Percentiles rank a stretch among this genome's conserved stretches.
phyloP scores from a whole-genome alignment of 2,797 vertebrate species.

The Anableps anableps region DNA sequence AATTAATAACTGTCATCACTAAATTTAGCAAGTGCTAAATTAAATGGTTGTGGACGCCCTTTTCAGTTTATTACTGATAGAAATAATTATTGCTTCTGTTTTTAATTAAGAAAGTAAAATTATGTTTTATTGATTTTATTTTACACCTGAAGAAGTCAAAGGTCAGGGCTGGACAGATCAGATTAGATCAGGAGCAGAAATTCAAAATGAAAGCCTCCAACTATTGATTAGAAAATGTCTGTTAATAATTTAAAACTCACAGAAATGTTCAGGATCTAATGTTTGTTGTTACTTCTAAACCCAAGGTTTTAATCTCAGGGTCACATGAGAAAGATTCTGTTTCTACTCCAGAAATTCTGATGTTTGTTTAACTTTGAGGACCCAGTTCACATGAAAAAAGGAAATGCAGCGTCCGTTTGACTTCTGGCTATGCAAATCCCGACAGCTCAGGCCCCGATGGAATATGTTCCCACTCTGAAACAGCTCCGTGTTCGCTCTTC shows the following conservation, averaged over 20 bases:
- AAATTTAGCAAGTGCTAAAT: background rate
- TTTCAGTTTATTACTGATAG: background rate
- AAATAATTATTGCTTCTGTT: background rate
- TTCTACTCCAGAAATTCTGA: background rate
- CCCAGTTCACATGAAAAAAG: background rate
- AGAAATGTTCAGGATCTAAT: background rate
- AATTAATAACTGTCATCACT: too few relatives aligned
- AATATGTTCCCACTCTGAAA: constrained; percentile 2
- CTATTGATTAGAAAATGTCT: too few relatives aligned
- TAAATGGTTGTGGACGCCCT: background rate
- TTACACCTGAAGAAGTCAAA: too few relatives aligned
- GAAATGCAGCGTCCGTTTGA: background rate
- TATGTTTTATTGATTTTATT: background rate
- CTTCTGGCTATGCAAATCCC: background rate
- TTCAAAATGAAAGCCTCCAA: too few relatives aligned
- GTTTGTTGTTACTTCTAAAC: background rate
- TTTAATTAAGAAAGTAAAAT: too few relatives aligned
- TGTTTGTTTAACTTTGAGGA: background rate
- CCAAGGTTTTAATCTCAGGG: background rate
- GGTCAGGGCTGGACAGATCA: background rate
- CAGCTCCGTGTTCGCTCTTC: constrained; percentile 23
- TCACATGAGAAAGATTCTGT: background rate
- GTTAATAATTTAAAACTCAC: background rate
- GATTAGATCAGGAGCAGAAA: background rate
- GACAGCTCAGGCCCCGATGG: background rate